Conservation (phyloP, 2,113 vertebrate genomes). For the Chaetodon trifascialis region DNA sequence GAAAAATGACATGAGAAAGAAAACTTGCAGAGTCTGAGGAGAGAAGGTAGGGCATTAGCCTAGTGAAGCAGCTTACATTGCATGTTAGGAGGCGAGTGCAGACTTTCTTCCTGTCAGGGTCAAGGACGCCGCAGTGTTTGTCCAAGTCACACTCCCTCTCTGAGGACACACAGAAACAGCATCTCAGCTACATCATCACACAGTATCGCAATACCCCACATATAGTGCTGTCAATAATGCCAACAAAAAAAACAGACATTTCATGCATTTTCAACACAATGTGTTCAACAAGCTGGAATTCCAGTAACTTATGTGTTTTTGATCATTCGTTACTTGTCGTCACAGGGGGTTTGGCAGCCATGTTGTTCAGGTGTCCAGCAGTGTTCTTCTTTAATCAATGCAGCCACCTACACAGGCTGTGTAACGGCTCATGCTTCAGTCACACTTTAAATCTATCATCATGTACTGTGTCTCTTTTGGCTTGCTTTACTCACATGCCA, state of each 20-base stretch:
- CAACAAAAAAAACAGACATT: background rate
- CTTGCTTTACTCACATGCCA: background rate
- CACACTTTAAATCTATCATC: background rate
- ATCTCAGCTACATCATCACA: constrained; percentile 11
- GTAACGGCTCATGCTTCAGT: too few species aligned
- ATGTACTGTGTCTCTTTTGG: background rate
- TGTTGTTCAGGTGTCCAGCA: background rate
- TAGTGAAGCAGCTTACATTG: constrained; percentile 86
- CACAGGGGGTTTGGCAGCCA: background rate
- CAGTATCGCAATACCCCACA: background rate
- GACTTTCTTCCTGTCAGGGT: constrained; percentile 93
- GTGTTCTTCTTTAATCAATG: background rate
- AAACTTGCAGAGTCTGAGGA: background rate
- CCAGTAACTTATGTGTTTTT: background rate
- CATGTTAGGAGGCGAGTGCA: constrained; percentile 95
- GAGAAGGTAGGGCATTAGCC: background rate
- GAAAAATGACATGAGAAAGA: background rate
- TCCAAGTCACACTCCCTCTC: constrained; percentile 94
- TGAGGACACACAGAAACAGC: constrained; percentile 71
- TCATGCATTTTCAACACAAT: background rate
- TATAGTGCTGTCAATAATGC: background rate
- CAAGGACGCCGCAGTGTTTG: constrained; percentile 93
- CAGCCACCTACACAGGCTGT: background rate
- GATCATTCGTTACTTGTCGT: background rate
- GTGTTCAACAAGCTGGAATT: background rate